phyloP scores from a whole-genome alignment of 2,113 vertebrate genomes.

The Archilochus colubris region DNA sequence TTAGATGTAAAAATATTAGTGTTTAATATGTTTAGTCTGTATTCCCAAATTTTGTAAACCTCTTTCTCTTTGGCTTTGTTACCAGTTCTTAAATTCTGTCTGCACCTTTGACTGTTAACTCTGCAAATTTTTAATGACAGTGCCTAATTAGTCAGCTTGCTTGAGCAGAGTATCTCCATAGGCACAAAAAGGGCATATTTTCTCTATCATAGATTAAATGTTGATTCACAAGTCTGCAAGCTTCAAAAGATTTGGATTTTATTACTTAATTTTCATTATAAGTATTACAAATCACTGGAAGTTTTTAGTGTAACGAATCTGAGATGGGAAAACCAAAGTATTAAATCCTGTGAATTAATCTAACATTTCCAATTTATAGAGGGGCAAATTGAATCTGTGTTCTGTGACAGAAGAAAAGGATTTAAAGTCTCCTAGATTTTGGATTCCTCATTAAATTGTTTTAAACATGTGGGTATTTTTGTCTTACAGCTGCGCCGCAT shows the following conservation, averaged over 20 bases:
- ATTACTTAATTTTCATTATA: background rate
- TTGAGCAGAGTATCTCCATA: background rate
- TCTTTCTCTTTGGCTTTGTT: background rate
- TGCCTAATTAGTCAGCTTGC: background rate
- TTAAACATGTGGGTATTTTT: background rate
- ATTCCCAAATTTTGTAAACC: background rate
- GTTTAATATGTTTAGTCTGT: conserved; percentile 35
- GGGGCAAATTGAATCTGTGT: background rate
- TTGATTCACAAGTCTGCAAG: background rate
- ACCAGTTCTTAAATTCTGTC: background rate
- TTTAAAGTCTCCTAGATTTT: background rate
- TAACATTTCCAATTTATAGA: background rate
- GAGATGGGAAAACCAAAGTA: background rate
- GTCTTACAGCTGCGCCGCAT: conserved; percentile 82
- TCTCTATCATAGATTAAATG: background rate
- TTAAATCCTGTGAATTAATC: background rate
- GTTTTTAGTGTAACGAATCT: background rate
- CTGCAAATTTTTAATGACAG: background rate
- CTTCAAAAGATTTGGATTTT: background rate
- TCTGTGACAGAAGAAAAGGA: background rate
- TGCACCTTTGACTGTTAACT: background rate
- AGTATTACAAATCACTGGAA: background rate
- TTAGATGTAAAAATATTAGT: background rate
- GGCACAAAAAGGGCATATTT: background rate
- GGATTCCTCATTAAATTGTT: background rate